Percentiles rank a stretch among this genome's conserved stretches.
phyloP scores from a whole-genome alignment of 2,113 vertebrate species.

The Heteronetta atricapilla region DNA sequence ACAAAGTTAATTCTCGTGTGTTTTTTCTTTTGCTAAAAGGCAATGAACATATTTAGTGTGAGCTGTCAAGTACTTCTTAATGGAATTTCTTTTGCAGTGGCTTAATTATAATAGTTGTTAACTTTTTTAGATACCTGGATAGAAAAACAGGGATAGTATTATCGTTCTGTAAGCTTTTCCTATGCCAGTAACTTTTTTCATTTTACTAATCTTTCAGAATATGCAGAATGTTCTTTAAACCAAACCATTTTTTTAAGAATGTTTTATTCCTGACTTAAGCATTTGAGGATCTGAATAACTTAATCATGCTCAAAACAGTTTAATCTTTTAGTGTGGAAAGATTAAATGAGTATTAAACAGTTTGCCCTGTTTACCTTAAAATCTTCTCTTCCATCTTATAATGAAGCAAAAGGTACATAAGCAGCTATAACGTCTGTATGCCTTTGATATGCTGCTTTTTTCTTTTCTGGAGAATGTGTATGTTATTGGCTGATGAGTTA shows the following conservation, averaged over 20 bases:
- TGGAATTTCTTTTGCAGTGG: not conserved
- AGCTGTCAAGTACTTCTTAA: not conserved
- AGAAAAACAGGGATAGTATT: not conserved
- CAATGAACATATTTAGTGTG: not conserved
- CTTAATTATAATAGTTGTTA: not conserved
- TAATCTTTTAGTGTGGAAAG: not conserved
- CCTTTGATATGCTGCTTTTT: not conserved
- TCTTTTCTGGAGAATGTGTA: not conserved
- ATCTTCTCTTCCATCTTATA: not conserved
- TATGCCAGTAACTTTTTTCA: not conserved
- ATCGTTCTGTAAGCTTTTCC: not conserved
- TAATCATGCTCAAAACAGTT: not conserved
- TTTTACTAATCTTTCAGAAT: not conserved
- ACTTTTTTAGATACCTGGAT: not conserved
- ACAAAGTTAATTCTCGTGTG: rapidly evolving
- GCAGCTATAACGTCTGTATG: not conserved
- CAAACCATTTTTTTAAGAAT: not conserved
- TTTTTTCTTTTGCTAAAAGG: not conserved
- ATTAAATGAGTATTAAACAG: not conserved
- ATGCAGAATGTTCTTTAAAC: not conserved
- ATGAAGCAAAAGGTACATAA: not conserved
- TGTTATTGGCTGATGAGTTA: not conserved
- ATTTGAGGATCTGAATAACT: not conserved
- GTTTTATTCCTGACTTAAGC: not conserved
- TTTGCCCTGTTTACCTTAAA: not conserved